Evolutionary conservation across 2,888 invertebrate species (phyloP), one percentile per base, ranked within the genome.

Genomic region (Pristionchus arcanus): DNA sequence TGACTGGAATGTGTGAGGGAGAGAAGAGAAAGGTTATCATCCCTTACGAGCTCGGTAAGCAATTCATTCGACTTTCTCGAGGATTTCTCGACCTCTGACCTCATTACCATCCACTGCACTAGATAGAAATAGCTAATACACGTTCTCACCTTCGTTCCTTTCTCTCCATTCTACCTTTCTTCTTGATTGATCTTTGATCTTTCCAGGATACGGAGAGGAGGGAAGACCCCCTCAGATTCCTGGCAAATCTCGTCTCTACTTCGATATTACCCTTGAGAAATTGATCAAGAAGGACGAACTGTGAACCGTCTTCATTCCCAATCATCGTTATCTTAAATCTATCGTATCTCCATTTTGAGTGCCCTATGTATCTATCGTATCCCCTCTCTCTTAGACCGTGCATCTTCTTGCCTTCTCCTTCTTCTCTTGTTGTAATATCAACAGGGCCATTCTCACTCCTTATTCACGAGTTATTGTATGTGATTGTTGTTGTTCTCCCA

Each of bases 1-100:
- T 94, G 94, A 94, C 94, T 84, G 92, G 90, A 86, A 94, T 94
- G 94, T 94, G 94, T 89, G 94, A 95, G 92, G 95, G 95, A 90
- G 95, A 95, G 90, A 91, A 92, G 71, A 92, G 95, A 90, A 93
- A 95, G 89, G 95, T 95, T 63, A 90, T 93, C 89, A 95, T 95
- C 89, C 95, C 95, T 37, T 92, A 93, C 19, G 93, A 92, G 53
- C 92, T 91, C 86, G 94, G 91, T 91, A 81, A 31, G 90, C 5
- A 16, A 55, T 87, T 85, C 13, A 59, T 85, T 31, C 42, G n/a
- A n/a, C n/a, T 25, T 68, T 49, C 42, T 34, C 37, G n/a, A 81
- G 5, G n/a, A 68, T 87, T 25, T 86, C 37, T 68, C 21, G 68
- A 63, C n/a, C 55, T 83, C 28, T 49, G 28, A 34, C 49, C 49